phyloP scores from a whole-genome alignment of 23 tunicate genomes.

The Ciona savignyi region DNA sequence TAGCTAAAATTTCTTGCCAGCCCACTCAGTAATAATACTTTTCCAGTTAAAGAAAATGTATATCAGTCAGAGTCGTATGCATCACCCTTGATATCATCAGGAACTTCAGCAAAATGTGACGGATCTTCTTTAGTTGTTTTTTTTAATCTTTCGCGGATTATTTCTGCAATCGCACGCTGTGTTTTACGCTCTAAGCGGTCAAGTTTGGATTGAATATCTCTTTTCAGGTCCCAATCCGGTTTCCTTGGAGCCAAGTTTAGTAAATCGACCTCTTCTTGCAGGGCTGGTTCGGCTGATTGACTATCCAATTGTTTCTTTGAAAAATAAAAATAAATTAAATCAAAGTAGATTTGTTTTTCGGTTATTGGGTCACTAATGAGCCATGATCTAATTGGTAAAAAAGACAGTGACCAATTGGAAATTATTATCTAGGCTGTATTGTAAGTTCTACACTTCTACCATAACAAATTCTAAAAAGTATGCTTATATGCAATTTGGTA shows the following conservation, averaged over 20 bases:
- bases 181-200: constrained; percentile 83
- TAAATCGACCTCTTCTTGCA: constrained; percentile 79
- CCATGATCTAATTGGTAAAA: background rate
- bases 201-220: constrained; percentile 70
- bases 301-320: constrained; percentile 55
- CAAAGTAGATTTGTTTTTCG: no score
- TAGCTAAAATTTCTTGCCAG: no score
- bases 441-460: no score
- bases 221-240: constrained; percentile 95
- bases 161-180: constrained; percentile 82
- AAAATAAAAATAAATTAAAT: no score
- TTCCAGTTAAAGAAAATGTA: no score
- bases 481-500: no score
- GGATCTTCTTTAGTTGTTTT: constrained; percentile 59
- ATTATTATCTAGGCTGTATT: no score
- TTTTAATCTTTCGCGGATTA: constrained; percentile 67
- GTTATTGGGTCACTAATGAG: no score
- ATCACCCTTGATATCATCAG: constrained; percentile 36
- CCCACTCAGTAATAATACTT: no score
- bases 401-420: no score
- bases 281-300: constrained; percentile 36
- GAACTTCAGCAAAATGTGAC: constrained; percentile 28
- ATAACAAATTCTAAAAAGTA: background rate
- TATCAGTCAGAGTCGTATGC: constrained; percentile 54
- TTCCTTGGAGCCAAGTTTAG: constrained; percentile 85